These are phyloP conservation scores for Ploceus nigricollis DNA, from an alignment of 2,113 vertebrate species.

Conservation along the genomic window DNA sequence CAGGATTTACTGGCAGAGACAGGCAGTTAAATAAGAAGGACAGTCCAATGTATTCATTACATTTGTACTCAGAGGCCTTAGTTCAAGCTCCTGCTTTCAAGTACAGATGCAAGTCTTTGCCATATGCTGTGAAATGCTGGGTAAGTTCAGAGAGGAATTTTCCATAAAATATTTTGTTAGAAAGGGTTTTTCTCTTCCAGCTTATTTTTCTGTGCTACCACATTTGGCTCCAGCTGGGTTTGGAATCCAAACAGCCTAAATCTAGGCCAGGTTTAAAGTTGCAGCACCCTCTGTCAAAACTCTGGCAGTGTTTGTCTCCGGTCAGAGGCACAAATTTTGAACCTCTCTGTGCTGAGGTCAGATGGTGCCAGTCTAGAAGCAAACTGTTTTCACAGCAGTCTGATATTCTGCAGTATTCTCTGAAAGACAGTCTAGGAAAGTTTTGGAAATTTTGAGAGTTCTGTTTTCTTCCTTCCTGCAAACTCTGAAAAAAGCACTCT, in stretches of 20 bases:
- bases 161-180: constrained; percentile 6
- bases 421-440: neutral
- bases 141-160: neutral
- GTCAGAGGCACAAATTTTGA: neutral
- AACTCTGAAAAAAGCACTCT: neutral
- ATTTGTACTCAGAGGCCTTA: neutral
- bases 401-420: neutral
- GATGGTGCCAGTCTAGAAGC: neutral
- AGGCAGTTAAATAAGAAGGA: neutral
- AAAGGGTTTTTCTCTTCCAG: neutral
- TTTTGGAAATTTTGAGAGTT: neutral
- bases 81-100: neutral
- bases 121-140: neutral
- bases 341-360: neutral
- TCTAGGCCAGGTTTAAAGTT: neutral
- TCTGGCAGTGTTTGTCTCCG: neutral
- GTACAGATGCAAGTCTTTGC: neutral
- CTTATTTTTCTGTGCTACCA: neutral
- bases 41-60: neutral
- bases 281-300: neutral
- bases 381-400: neutral
- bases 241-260: neutral
- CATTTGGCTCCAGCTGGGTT: neutral
- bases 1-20: neutral
- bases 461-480: neutral